These are phyloP conservation scores for Echinops telfairi DNA, from an alignment of 2,113 vertebrate species.

Conservation along the genomic window DNA sequence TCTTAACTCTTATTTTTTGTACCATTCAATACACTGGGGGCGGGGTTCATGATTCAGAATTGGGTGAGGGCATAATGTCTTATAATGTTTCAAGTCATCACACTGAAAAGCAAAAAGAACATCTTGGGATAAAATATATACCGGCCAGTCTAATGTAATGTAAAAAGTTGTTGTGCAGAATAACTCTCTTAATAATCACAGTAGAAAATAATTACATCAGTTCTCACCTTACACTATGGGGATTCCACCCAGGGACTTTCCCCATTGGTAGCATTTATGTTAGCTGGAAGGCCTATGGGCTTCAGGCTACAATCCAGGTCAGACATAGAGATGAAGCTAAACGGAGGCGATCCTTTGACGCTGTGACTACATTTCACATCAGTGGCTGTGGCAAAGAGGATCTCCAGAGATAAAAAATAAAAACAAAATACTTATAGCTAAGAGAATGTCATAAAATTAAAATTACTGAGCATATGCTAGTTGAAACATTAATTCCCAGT, in stretches of 20 bases:
- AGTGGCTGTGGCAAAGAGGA: not conserved
- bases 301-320: not conserved
- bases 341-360: not conserved
- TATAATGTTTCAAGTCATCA: not conserved
- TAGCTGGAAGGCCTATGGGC: not conserved
- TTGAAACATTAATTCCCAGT: not conserved
- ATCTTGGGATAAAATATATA: not conserved
- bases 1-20: too few species aligned
- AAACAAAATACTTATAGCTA: not conserved
- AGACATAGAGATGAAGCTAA: not conserved
- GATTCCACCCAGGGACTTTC: not conserved
- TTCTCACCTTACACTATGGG: slow-evolving; percentile 55
- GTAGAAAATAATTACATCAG: not conserved
- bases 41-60: not conserved
- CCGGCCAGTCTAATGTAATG: not conserved
- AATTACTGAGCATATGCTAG: not conserved
- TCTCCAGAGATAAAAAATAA: slow-evolving; percentile 30
- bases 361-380: not conserved
- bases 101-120: not conserved
- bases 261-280: not conserved
- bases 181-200: slow-evolving; percentile 13
- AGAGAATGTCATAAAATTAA: not conserved
- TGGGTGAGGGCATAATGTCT: not conserved
- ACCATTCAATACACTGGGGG: not conserved
- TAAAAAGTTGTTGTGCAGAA: slow-evolving; percentile 3